Evolutionary conservation across 2,888 invertebrate species (phyloP), one percentile per base, ranked within the genome.

Genomic region (Orthosia cruda): DNA sequence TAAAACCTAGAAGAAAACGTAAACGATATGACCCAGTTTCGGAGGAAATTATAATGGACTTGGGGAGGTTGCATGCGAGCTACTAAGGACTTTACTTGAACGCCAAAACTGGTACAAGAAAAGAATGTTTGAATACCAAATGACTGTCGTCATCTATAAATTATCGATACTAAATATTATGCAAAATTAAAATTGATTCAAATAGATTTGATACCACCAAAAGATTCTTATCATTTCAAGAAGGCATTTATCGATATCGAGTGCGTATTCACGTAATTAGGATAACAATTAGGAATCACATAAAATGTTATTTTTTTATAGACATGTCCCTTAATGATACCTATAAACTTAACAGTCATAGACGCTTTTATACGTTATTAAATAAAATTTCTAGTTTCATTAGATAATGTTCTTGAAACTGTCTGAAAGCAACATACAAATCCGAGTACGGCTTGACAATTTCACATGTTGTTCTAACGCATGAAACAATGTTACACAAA

Each of bases 161-260:
- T 32, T 54, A 49, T 45, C 49, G 11, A 26, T 20, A 54, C 15
- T 7, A 52, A 11, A 47, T 80, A 61, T 40, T 80, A 61, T 40
- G 32, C 57, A 49, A 58, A 47, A 23, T n/a, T 20, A 23, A 73
- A 26, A 55, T 20, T 54, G 15, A 55, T 26, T 49, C 12, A n/a
- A 4, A 71, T n/a, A 47, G 50, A 20, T 54, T 49, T 52, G 54
- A 64, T 59, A 58, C 47, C 47, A 74, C 50, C 20, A 32, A 47
- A 15, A 75, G 77, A 74, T 57, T 15, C 13, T 82, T 66, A 82
- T 76, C 65, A 81, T 18, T 81, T 11, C 15, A 55, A 66, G 26
- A 57, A 61, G 61, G 55, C 47, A 66, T 76, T 66, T 57, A 77
- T 49, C 26, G 82, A 57, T 76, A 81, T 40, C 77, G 32, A 47